Percentiles rank a stretch among this genome's conserved stretches.
Conservation (phyloP, 2,888 invertebrate genomes). For the Tupiocoris notatus region DNA sequence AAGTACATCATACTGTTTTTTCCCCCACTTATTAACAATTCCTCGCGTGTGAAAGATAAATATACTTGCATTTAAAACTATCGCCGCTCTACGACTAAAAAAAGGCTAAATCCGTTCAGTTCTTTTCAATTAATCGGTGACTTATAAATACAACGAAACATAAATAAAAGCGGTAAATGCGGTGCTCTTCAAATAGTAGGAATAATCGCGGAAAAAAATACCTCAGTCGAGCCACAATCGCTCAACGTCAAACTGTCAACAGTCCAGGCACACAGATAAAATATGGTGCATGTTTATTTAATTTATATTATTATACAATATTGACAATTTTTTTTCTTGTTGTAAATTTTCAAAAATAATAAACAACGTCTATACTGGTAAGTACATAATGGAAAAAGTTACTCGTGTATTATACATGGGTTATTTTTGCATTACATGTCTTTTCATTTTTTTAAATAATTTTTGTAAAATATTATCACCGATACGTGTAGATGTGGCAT, state of each 20-base stretch:
- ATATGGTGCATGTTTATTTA: conserved; percentile 14
- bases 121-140: conserved; percentile 1
- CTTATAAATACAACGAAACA: not conserved
- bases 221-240: no score
- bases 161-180: not conserved
- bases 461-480: not conserved
- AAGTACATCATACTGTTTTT: not conserved
- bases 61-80: no score
- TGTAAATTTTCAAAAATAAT: not conserved
- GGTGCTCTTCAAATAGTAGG: not conserved
- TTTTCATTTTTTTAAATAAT: not conserved
- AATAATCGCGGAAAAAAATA: not conserved
- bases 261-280: conserved; percentile 32
- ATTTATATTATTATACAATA: not conserved
- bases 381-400: not conserved
- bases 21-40: not conserved
- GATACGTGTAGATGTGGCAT: not conserved
- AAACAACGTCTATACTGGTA: not conserved
- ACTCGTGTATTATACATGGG: conserved; percentile 8
- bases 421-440: not conserved
- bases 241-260: not conserved
- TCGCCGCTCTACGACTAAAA: not conserved
- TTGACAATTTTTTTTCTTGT: not conserved
- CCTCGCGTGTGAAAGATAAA: not conserved
- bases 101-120: conserved; percentile 18